Evolutionary conservation across 2,113 vertebrate species (phyloP).

Genomic region (Mohoua ochrocephala): DNA sequence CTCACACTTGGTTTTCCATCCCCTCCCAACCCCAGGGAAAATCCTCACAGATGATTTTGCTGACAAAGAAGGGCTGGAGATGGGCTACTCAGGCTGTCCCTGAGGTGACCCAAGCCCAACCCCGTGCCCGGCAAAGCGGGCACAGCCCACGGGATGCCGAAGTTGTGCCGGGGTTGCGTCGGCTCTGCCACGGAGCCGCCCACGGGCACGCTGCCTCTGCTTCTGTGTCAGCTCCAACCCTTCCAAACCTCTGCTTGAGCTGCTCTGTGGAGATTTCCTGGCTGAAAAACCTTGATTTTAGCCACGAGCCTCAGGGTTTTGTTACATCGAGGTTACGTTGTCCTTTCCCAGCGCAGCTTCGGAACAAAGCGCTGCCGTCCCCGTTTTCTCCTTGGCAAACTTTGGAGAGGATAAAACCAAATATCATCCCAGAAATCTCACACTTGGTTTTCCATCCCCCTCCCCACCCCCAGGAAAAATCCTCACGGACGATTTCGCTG

Average conservation of each 20-base stretch:
- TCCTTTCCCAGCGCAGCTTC: neutral
- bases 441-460: accelerated
- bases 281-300: neutral
- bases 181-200: neutral
- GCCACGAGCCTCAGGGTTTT: accelerated
- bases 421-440: neutral
- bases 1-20: too few relatives aligned
- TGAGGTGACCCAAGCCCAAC: neutral
- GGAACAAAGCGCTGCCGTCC: accelerated
- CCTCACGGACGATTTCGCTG: constrained; percentile 93
- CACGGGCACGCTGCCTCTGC: neutral
- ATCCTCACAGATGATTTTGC: too few relatives aligned
- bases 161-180: accelerated
- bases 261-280: too few relatives aligned
- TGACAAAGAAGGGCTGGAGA: too few relatives aligned
- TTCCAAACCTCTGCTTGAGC: neutral
- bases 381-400: accelerated
- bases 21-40: too few relatives aligned
- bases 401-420: accelerated
- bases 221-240: neutral
- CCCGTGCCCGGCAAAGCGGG: neutral
- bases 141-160: neutral
- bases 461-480: constrained; percentile 85
- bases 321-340: accelerated
- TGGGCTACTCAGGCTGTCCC: accelerated